A percentile compares a stretch with the other conserved stretches of the same genome.
These are phyloP conservation scores for Synaphobranchus kaupii DNA, from an alignment of 2,797 vertebrate species.

Conservation along the genomic window DNA sequence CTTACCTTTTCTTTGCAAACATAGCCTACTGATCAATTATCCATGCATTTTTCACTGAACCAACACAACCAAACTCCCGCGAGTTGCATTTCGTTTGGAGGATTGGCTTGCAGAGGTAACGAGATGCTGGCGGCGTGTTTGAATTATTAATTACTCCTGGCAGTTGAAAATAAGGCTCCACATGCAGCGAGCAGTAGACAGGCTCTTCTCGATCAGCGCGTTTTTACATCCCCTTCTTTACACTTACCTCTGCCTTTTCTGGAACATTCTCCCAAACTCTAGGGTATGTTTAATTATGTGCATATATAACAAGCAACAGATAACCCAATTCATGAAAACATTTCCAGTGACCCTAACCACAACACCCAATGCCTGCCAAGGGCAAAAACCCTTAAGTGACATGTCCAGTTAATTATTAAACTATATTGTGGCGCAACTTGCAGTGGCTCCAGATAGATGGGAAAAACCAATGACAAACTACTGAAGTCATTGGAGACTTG, in stretches of 20 bases:
- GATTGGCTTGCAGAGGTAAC: neutral
- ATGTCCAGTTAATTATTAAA: neutral
- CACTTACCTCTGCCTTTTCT: neutral
- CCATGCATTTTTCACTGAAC: neutral
- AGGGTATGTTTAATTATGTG: neutral
- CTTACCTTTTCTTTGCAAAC: neutral
- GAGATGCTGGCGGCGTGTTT: neutral
- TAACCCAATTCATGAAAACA: neutral
- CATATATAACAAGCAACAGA: neutral
- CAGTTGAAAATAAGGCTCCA: conserved; percentile 13
- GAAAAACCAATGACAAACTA: neutral
- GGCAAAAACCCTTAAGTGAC: neutral
- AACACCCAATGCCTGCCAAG: neutral
- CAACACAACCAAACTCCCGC: neutral
- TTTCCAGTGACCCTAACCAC: neutral
- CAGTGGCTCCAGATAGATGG: neutral
- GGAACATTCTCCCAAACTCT: neutral
- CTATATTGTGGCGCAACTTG: neutral
- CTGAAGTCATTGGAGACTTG: neutral
- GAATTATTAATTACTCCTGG: conserved; percentile 16
- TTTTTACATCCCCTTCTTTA: neutral
- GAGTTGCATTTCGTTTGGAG: neutral
- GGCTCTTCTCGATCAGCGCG: neutral
- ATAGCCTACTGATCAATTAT: neutral
- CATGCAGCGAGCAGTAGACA: neutral